Evolutionary conservation across 2,797 vertebrate genomes (phyloP).

Genomic region (Tolypeutes matacus): DNA sequence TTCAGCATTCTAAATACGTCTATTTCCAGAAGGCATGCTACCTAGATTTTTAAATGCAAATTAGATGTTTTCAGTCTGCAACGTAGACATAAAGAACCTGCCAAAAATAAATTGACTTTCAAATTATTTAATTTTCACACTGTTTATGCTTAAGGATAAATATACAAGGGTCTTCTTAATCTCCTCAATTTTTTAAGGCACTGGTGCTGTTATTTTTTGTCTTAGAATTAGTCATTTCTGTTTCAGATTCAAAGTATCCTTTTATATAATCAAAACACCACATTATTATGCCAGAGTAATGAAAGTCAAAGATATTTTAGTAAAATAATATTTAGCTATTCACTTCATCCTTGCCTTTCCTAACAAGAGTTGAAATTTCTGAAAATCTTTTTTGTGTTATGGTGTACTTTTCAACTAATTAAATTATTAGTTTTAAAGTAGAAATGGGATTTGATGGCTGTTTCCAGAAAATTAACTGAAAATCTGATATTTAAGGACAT

Average conservation of each 20-base stretch:
- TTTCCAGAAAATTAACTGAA: conserved; percentile 54
- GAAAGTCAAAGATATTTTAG: conserved; percentile 54
- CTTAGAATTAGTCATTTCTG: conserved; percentile 60
- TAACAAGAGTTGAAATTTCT: conserved; percentile 5
- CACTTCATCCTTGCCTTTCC: conserved; percentile 27
- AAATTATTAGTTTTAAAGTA: conserved; percentile 51
- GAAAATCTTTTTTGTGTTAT: background rate
- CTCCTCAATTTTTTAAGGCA: conserved; percentile 55
- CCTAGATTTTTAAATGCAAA: conserved; percentile 75
- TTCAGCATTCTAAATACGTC: conserved; percentile 75
- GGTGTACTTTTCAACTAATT: conserved; percentile 24
- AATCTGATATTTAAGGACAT: conserved; percentile 26
- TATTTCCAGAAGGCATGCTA: conserved; percentile 67
- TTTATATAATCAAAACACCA: conserved; percentile 59
- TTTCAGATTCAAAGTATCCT: conserved; percentile 38
- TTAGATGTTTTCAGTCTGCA: conserved; percentile 63
- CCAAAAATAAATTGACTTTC: conserved; percentile 68
- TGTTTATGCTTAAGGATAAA: conserved; percentile 62
- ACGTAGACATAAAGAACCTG: conserved; percentile 41
- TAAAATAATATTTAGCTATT: conserved; percentile 40
- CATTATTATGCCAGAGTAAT: conserved; percentile 37
- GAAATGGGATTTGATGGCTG: conserved; percentile 16
- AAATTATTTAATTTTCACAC: conserved; percentile 61
- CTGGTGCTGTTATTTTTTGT: conserved; percentile 45
- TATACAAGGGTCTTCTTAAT: conserved; percentile 61